These are phyloP conservation scores for Cynoglossus semilaevis DNA, from an alignment of 2,113 vertebrate species.

Conservation along the genomic window DNA sequence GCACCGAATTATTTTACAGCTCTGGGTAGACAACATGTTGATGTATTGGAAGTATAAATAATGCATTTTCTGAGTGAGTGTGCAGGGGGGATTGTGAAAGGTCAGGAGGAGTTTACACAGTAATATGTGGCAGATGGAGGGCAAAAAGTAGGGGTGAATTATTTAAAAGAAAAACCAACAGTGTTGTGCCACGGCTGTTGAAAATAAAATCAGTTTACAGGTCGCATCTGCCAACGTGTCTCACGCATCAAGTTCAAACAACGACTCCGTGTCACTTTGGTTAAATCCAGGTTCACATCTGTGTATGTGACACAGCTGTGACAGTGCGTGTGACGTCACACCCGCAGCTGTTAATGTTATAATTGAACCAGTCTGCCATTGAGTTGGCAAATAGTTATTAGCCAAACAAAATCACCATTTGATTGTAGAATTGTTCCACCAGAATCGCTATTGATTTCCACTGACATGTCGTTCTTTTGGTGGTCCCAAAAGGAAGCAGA, in stretches of 20 bases:
- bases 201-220: constrained; percentile 55
- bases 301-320: constrained; percentile 17
- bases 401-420: constrained; percentile 31
- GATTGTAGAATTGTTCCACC: constrained; percentile 43
- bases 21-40: constrained; percentile 65
- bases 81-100: constrained; percentile 55
- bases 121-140: constrained; percentile 65
- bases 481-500: constrained; percentile 26
- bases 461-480: constrained; percentile 17
- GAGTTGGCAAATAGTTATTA: constrained; percentile 36
- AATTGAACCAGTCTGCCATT: constrained; percentile 36
- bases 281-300: constrained; percentile 24
- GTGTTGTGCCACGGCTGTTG: constrained; percentile 50
- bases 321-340: constrained; percentile 25
- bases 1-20: constrained; percentile 37
- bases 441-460: constrained; percentile 40
- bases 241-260: constrained; percentile 34
- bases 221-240: constrained; percentile 36
- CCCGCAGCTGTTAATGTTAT: constrained; percentile 23
- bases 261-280: constrained; percentile 52
- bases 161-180: constrained; percentile 60
- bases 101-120: constrained; percentile 71
- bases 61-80: constrained; percentile 67
- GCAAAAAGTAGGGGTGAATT: constrained; percentile 62
- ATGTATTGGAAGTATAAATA: constrained; percentile 59